Evolutionary conservation across 1,140 invertebrate genomes (phyloP), one percentile per base, ranked within the genome.

Genomic region (Atta texana): DNA sequence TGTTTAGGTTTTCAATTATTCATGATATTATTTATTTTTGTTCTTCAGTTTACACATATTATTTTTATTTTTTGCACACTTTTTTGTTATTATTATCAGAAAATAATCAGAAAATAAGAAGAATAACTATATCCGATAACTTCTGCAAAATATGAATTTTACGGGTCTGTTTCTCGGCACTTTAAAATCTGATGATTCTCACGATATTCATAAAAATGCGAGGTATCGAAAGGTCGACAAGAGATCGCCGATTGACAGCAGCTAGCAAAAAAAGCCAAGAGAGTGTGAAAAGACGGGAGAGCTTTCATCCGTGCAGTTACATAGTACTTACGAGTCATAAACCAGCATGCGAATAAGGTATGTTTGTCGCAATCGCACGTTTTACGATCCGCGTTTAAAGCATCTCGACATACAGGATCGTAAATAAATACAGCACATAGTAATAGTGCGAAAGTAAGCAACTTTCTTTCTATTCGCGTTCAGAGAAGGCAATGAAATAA

Each of bases 311-410:
- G 14, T 16, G n/a, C 53, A 71, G 0, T 69, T 61, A 53, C 34
- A 6, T 34, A 14, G 16, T 63, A 28, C 59, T 84, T 85, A 77
- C 31, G n/a, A 75, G 7, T 55, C 71, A 0, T 51, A 87, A 87
- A 68, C 14, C 28, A 68, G 18, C 28, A 71, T 18, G 28, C 49
- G 39, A 71, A 86, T 16, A 31, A 61, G 31, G 69, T 31, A 16
- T 18, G 18, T 28, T 53, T 87, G 31, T 87, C 14, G 61, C 44
- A 64, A 86, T 53, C 31, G 53, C 12, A 18, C 49, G 14, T 69
- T 80, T 80, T 69, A 39, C 14, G 21, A 69, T n/a, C 31, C 3
- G 28, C 14, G 18, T 80, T 80, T 55, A 69, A 80, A 69, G 16
- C n/a, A 18, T 39, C 28, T 2, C 28, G 18, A 64, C 7, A 4